These are phyloP conservation scores for Geophilus truncorum DNA, from an alignment of 2,888 invertebrate species.

Conservation along the genomic window DNA sequence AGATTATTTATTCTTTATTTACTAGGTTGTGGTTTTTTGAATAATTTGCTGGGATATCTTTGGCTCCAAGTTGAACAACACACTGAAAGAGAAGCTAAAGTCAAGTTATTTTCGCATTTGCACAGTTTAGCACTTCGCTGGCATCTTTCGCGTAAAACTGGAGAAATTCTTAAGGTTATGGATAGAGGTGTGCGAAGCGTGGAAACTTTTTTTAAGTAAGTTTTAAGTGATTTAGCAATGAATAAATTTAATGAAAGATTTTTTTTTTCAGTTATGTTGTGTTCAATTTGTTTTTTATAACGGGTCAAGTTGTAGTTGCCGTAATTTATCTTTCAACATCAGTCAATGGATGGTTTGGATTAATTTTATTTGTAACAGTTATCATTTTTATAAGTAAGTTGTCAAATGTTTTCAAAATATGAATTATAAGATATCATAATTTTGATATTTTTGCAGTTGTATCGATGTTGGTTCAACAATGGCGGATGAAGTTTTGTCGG, in stretches of 20 bases:
- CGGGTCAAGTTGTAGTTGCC: conserved; percentile 89
- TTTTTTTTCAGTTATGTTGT: conserved; percentile 58
- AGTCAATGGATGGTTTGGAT: conserved; percentile 91
- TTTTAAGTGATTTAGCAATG: conserved; percentile 35
- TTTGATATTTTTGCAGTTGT: too few species aligned
- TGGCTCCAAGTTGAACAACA: conserved; percentile 97
- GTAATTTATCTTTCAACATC: conserved; percentile 78
- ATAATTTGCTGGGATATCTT: conserved; percentile 81
- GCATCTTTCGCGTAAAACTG: conserved; percentile 93
- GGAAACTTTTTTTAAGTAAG: conserved; percentile 86
- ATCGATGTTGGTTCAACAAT: too few species aligned
- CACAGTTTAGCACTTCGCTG: conserved; percentile 85
- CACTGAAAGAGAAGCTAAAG: conserved; percentile 81
- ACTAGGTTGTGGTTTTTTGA: conserved; percentile 87
- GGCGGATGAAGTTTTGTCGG: conserved; percentile 92
- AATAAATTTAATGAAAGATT: neutral
- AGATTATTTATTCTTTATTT: neutral
- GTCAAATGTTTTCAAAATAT: neutral
- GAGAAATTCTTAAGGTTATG: conserved; percentile 93
- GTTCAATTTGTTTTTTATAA: conserved; percentile 88
- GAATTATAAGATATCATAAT: too few species aligned
- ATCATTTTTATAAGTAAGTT: conserved; percentile 77
- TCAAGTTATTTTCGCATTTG: conserved; percentile 78
- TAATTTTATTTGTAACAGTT: conserved; percentile 94
- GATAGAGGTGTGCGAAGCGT: conserved; percentile 96